Conservation (phyloP, 2,888 invertebrate species). For the Eurois occulta region DNA sequence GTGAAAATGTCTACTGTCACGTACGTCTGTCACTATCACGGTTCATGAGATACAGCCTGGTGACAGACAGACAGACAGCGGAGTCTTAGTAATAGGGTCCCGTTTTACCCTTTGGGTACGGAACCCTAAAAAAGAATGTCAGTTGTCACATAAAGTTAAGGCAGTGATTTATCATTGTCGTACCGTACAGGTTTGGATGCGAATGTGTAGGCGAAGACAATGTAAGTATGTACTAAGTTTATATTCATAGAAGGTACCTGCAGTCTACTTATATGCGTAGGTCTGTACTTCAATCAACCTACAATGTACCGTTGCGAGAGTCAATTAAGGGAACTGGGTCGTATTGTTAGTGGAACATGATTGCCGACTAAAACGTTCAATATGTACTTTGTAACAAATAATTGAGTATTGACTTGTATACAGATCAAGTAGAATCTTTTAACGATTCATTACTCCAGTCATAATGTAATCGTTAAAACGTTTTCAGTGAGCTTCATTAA, state of each 20-base stretch:
- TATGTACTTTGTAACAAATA: too few species aligned
- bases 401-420: too few species aligned
- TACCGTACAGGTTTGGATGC: background rate
- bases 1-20: too few species aligned
- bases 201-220: background rate
- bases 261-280: conserved; percentile 2
- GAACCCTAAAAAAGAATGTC: too few species aligned
- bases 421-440: background rate
- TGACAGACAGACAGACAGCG: too few species aligned
- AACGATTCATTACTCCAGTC: background rate
- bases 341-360: background rate
- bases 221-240: too few species aligned
- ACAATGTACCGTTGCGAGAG: background rate
- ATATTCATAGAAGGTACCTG: conserved; percentile 6
- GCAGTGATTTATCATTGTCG: background rate
- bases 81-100: too few species aligned
- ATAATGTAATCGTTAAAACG: background rate
- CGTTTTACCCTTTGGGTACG: too few species aligned
- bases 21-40: too few species aligned
- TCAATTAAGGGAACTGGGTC: conserved; percentile 52
- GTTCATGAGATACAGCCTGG: too few species aligned
- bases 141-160: background rate
- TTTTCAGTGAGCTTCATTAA: background rate
- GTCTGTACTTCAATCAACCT: too few species aligned
- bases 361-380: background rate